Percentiles rank a stretch among this genome's conserved stretches.
These are phyloP conservation scores for Eospalax fontanierii DNA, from an alignment of 2,797 vertebrate genomes.

Conservation along the genomic window DNA sequence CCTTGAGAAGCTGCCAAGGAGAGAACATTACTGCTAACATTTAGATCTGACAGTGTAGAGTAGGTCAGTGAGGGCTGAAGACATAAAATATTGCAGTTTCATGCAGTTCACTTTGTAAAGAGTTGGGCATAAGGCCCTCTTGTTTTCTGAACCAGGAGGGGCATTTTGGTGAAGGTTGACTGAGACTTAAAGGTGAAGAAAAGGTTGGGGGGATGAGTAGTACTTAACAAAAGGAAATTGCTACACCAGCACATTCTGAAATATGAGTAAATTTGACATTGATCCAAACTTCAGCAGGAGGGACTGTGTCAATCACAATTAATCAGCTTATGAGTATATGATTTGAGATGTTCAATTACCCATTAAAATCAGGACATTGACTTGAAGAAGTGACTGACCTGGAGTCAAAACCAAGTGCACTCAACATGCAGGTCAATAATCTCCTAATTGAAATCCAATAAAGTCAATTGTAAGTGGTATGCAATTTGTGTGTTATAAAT, in stretches of 20 bases:
- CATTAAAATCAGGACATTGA: constrained; percentile 79
- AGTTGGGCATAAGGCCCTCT: constrained; percentile 73
- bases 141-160: constrained; percentile 72
- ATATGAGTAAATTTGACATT: constrained; percentile 72
- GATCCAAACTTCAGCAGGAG: constrained; percentile 78
- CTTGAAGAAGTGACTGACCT: constrained; percentile 71
- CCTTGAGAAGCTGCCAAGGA: constrained; percentile 76
- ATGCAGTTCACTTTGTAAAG: constrained; percentile 71
- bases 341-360: constrained; percentile 81
- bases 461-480: constrained; percentile 60
- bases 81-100: constrained; percentile 42
- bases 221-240: constrained; percentile 58
- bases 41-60: constrained; percentile 64
- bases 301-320: constrained; percentile 80
- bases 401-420: constrained; percentile 78
- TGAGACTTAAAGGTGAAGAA: background rate
- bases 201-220: background rate
- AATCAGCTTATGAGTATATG: constrained; percentile 80
- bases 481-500: constrained; percentile 55
- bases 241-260: constrained; percentile 58
- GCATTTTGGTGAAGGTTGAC: constrained; percentile 23
- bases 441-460: constrained; percentile 74
- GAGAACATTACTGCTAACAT: constrained; percentile 71
- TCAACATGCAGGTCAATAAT: constrained; percentile 71
- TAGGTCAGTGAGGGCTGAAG: constrained; percentile 62